Base-by-base conservation (phyloP, 1,140 invertebrate genomes). In the Caenorhabditis remanei region DNA sequence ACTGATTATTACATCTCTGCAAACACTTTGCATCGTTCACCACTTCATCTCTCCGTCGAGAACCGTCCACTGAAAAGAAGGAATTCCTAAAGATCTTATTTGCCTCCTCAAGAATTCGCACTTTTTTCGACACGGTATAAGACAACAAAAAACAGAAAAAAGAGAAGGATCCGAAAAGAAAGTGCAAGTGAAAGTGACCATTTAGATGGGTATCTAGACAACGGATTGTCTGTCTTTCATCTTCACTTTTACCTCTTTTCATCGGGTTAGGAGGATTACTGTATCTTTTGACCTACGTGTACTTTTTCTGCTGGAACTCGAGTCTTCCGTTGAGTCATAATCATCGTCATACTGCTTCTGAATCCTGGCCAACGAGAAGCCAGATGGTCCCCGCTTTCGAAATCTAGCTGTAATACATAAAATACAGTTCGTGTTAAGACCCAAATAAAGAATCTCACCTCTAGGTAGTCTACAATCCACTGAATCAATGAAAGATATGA, bases 401-500 rank as follows among this genome's bases (percentile, higher is more conserved):
- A 50, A 58, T 83, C 65, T 16, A n/a, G n/a, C 85, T 86, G 56
- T 19, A 86, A 58, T 9, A 53, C 9, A 53, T 50, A 16, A 50
- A 50, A 50, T 11, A 50, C 53, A 50, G 16, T 63, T 19, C 40
- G 13, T 14, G 7, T 46, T 41, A 41, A 24, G 24, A n/a, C 50
- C 50, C 0, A 50, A 50, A 58, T 46, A 8, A 19, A 71, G 19
- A n/a, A 46, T 7, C 56, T 24, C 63, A 84, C 83, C 83, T 84
- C 56, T 61, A 24, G 53, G 56, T 21, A 84, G 6, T 21, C 56
- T 61, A 43, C 56, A 40, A n/a, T 58, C 53, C n/a, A 84, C 83
- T 16, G n/a, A 13, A 24, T 95, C 43, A 95, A 95, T 75, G 94
- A 96, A 87, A 96, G 95, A 16, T 11, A 71, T 16, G 11, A 48